Evolutionary conservation across 2,797 vertebrate genomes (phyloP), one percentile per base, ranked within the genome.

Genomic region (Chelonia mydas): DNA sequence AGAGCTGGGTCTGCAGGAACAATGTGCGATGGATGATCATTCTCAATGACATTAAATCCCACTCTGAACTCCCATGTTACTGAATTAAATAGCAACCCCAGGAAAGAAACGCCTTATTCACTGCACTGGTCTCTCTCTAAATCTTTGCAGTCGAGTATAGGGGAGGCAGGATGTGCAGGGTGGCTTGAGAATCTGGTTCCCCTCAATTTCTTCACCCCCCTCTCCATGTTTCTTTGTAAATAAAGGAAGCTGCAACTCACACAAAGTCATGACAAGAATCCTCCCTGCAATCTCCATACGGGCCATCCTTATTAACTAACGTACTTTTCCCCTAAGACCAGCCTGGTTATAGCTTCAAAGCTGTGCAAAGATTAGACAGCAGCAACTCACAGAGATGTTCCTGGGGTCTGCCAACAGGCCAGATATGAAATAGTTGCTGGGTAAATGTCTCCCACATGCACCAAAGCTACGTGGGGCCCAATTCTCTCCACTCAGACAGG

Each of bases 1-100:
- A 1, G 89, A 77, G 87, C 84, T 33, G 25, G n/a, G 85, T 93
- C 91, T 89, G 96, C 23, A 19, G 96, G 97, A 96, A 87, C 87
- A 80, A 85, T 65, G 94, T 93, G 83, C 25, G 0, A 28, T 0
- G 4, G 86, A 68, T 33, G 45, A 90, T 95, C 31, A 4, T 13
- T 88, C 96, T 90, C 65, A 6, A 91, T 57, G 81, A 57, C 0
- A 0, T 55, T 19, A 27, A 88, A 94, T 19, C 91, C 77, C 27
- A 4, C 1, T 1, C 86, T 72, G 54, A 3, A 2, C 83, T 16
- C 76, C 68, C 31, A 0, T 7, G 65, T 41, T 53, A 1, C 74
- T 0, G 0, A 49, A 65, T 13, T 10, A 5, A 95, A 81, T n/a
- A 65, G 76, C 87, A 74, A 1, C 83, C 15, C 5, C 13, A 21